Evolutionary conservation across 2,797 vertebrate genomes (phyloP).

Genomic region (Vespertilio murinus): DNA sequence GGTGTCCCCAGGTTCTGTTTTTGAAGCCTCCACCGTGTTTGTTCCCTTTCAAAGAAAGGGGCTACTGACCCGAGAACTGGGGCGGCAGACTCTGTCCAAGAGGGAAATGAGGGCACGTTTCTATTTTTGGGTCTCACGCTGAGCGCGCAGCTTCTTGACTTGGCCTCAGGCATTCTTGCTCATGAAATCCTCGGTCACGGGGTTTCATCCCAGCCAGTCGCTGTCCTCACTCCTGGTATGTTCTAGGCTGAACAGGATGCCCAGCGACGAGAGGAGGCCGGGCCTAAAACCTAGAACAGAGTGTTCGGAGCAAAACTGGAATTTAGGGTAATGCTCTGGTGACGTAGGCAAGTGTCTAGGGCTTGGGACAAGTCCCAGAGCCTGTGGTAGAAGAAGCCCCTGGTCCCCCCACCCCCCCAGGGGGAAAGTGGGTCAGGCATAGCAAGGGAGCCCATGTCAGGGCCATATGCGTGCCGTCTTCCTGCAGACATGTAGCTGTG

Average conservation of each 20-base stretch:
- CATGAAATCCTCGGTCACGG: not conserved
- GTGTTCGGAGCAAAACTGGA: not conserved
- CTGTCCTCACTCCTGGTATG: not conserved
- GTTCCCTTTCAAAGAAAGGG: not conserved
- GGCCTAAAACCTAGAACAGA: not conserved
- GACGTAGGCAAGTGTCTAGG: not conserved
- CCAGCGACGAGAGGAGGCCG: not conserved
- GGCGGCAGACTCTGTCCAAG: not conserved
- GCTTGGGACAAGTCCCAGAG: not conserved
- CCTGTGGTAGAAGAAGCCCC: not conserved
- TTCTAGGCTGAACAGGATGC: not conserved
- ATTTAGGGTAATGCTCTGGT: not conserved
- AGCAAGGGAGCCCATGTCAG: not conserved
- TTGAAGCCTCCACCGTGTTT: not conserved
- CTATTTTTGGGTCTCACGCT: not conserved
- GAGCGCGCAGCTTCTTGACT: not conserved
- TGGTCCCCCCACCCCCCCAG: not conserved
- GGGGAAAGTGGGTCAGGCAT: not conserved
- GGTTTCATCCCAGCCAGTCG: not conserved
- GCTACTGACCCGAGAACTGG: not conserved
- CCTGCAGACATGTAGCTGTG: not conserved
- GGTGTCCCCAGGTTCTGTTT: not conserved
- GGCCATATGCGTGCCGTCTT: not conserved
- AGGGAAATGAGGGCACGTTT: not conserved
- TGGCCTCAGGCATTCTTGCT: not conserved